A percentile compares a stretch with the other conserved stretches of the same genome.
These are phyloP conservation scores for Lanistes nyassanus DNA, from an alignment of 1,140 invertebrate genomes.

Conservation along the genomic window DNA sequence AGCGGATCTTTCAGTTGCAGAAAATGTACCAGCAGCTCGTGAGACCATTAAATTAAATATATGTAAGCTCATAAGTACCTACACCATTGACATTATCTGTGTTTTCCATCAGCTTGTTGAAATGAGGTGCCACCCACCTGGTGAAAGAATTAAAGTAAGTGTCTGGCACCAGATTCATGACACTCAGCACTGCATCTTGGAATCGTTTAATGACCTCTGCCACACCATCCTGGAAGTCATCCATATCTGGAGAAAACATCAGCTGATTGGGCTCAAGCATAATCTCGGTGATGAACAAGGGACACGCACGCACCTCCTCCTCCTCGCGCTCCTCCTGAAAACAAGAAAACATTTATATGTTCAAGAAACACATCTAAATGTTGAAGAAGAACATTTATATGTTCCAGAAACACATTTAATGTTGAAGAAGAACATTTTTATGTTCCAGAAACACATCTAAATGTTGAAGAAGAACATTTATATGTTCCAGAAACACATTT, in stretches of 20 bases:
- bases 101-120: not conserved
- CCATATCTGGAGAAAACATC: conserved; percentile 63
- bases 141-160: conserved; percentile 68
- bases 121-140: conserved; percentile 41
- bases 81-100: not conserved
- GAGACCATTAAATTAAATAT: not conserved
- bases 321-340: conserved; percentile 2
- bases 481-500: no score
- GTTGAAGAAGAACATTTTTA: no score
- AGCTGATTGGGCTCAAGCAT: conserved; percentile 64
- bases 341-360: not conserved
- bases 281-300: conserved; percentile 66
- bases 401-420: not conserved
- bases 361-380: not conserved
- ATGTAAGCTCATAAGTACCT: not conserved
- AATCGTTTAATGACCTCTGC: conserved; percentile 65
- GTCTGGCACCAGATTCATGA: conserved; percentile 66
- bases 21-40: not conserved
- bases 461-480: no score
- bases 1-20: no score
- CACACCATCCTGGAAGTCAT: conserved; percentile 62
- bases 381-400: not conserved
- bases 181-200: conserved; percentile 65
- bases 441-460: no score
- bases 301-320: conserved; percentile 61